Evolutionary conservation across 35 echinoderm and acorn worm species (phyloP), one percentile per base, ranked within the genome.

Genomic region (Holothuria glaberrima): DNA sequence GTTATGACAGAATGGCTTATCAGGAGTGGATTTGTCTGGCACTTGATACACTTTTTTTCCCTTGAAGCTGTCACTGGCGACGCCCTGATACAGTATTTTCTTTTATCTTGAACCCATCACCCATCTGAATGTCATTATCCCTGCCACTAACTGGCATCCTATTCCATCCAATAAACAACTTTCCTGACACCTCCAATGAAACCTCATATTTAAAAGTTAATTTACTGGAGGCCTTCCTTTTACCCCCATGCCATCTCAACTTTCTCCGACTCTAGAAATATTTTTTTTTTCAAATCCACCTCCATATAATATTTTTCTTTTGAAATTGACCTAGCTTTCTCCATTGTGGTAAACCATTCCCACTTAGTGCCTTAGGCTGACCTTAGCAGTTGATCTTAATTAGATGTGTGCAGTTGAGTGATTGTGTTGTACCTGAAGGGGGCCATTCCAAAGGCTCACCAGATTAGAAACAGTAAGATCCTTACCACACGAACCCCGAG

Each of bases 271-370:
- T 50, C 50, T 29, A 34, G 30, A 19, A 34, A 35, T 73, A 2
- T 73, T 33, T 73, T 73, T 78, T 78, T 78, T 29, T 77, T 48
- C 50, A 10, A 14, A 0, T 78, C 50, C 9, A 48, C 20, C 38
- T 78, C 41, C 44, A 52, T 78, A 6, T 2, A 41, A 78, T 48
- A 27, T 48, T 48, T 35, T 25, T 78, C 44, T 78, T 48, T 78
- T 41, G 50, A 78, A 78, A 78, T 78, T 78, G 74, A 78, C 74
- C 74, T 78, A 78, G 74, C 74, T 78, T 78, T 78, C 41, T 78
- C 38, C 38, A 78, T 78, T 78, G 74, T 78, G 74, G 74, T 78
- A 78, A 78, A 41, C 44, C 50, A 78, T 78, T 78, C 74, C 74
- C 25, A 48, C 38, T 78, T 48, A 48, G 21, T 78, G 74, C 74